Evolutionary conservation across 1,140 invertebrate genomes (phyloP), one percentile per base, ranked within the genome.

Genomic region (Marisa cornuarietis): DNA sequence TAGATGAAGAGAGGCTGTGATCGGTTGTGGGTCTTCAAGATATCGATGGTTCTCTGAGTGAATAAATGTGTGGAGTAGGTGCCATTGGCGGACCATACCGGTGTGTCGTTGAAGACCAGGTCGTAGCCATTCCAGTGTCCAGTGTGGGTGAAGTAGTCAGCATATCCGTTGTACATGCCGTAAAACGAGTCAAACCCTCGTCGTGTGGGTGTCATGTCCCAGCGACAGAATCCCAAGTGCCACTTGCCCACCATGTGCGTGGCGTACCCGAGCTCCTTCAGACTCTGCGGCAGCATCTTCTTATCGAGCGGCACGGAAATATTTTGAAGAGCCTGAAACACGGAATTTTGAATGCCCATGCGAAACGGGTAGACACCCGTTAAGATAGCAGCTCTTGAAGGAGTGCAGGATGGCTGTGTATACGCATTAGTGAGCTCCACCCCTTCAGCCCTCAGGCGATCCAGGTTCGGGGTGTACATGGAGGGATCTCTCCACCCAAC

Each of bases 241-340:
- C 91, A 91, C 82, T 91, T 91, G 5, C 90, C 90, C 18, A 91
- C 86, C 71, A 84, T 84, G 78, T 91, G 90, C 8, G 88, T 91
- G 24, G 81, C 71, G 76, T 91, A 91, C 3, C 87, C 88, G 68
- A 81, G 82, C 24, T 87, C 82, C 62, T 83, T 83, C 54, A 89
- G 61, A 66, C 85, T 86, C 68, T 89, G 82, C 7, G 90, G 86
- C 10, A 91, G 20, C 14, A 89, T 87, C 20, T 85, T 85, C 42
- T 84, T 82, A 52, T 90, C 81, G 26, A 88, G 78, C 2, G 90
- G 90, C 18, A 91, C 78, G 22, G 84, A 58, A 1, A 58, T 18
- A 8, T 58, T 58, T 84, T 85, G 89, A 76, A 66, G 24, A 61
- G 61, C 61, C 9, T 16, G 49, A 31, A 76, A 31, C 24, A 65